Percentiles rank a stretch among this genome's conserved stretches.
These are phyloP conservation scores for Drosophila pseudotakahashii DNA, from an alignment of 2,888 invertebrate genomes.

Conservation along the genomic window DNA sequence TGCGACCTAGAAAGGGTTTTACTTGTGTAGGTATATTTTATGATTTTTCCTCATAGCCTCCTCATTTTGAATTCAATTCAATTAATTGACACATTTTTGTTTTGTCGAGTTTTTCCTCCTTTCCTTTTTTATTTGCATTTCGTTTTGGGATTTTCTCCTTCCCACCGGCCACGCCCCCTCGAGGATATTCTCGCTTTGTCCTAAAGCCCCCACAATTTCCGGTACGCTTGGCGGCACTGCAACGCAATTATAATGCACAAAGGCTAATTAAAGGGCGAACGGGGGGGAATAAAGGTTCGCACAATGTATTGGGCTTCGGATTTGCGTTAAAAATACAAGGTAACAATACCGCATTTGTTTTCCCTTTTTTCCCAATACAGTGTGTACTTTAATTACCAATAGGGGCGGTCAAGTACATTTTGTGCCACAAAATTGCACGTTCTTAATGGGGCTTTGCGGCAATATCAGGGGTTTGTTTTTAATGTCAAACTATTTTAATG, in stretches of 20 bases:
- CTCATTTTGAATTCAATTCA: slow-evolving; percentile 40
- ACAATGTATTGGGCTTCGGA: slow-evolving; percentile 3
- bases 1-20: slow-evolving; percentile 23
- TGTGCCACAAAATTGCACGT: slow-evolving; percentile 4
- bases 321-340: slow-evolving; percentile 13
- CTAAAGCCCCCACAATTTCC: slow-evolving; percentile 3
- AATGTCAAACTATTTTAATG: background rate
- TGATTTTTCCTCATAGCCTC: background rate
- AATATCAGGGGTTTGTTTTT: background rate
- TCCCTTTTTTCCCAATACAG: slow-evolving; percentile 5
- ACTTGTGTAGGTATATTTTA: background rate
- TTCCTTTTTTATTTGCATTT: background rate
- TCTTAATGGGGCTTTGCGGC: background rate
- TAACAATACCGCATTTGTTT: slow-evolving; percentile 5
- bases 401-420: background rate
- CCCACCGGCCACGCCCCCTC: background rate
- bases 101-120: background rate
- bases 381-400: slow-evolving; percentile 10
- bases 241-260: slow-evolving; percentile 39
- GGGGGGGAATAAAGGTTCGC: slow-evolving; percentile 10
- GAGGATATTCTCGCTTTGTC: slow-evolving; percentile 10
- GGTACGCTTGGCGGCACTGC: slow-evolving; percentile 16
- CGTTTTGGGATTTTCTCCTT: slow-evolving; percentile 1
- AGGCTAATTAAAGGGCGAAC: slow-evolving; percentile 39
- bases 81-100: slow-evolving; percentile 53